Evolutionary conservation across 1,140 invertebrate genomes (phyloP), one percentile per base, ranked within the genome.

Genomic region (Phthorimaea operculella): DNA sequence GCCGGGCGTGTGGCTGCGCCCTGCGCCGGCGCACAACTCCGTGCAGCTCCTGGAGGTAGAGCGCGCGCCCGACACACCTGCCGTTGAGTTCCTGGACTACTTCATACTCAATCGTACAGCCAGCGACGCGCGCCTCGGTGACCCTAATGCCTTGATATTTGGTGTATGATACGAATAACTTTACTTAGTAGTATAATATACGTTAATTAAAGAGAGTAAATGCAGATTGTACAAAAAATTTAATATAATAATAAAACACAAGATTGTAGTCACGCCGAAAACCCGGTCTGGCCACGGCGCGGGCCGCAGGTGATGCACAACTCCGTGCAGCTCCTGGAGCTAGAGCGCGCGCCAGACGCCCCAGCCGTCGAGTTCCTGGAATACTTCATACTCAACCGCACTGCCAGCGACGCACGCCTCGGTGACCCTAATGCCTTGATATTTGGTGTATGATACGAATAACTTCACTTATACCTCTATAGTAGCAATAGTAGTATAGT

Each of bases 291-390:
- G 93, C 91, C 92, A 0, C 63, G 82, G 2, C 87, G 87, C 10
- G 93, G 93, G 7, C 93, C 93, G 4, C 93, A 95, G 79, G 75
- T 91, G 1, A 94, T 92, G 12, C 10, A 60, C 11, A 87, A 87
- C 57, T 57, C 56, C 0, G 51, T 87, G 4, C 68, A 75, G 42
- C 57, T 87, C 6, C 52, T 87, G 33, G 85, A 87, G 66, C 42
- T 86, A 39, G 64, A 83, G 54, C 49, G 58, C 45, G 53, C 62
- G 18, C 66, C 78, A 0, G 34, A 45, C 0, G 52, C 63, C 14
- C 44, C 55, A 7, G 65, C 62, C 3, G 59, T 85, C 28, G 59
- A 66, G 5, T 84, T 83, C 44, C 73, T 84, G 7, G 66, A 76
- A 52, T 39, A 39, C 36, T n/a, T n/a, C 10, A 39, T 39, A 10